A percentile compares a stretch with the other conserved stretches of the same genome.
Conservation (phyloP, 2,113 vertebrate species). For the Grus americana region DNA sequence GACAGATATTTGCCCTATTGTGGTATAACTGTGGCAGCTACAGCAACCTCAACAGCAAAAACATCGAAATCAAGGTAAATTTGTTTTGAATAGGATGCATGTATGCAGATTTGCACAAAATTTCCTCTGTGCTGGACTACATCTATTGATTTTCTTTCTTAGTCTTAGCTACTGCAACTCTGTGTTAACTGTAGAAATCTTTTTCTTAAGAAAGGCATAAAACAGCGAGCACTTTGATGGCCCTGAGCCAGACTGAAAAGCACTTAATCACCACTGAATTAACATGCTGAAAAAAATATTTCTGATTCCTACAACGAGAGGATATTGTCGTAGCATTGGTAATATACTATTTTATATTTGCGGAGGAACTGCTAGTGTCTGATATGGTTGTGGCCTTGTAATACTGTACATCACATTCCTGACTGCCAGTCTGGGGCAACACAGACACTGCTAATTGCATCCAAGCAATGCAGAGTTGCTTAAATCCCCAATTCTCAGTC, state of each 20-base stretch:
- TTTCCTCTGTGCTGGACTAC: not conserved
- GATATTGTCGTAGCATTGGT: not conserved
- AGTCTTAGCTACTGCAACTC: not conserved
- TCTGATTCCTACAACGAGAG: not conserved
- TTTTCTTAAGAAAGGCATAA: not conserved
- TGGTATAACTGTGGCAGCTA: constrained; percentile 26
- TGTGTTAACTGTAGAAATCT: not conserved
- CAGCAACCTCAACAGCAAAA: not conserved
- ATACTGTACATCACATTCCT: not conserved
- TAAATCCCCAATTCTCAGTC: not conserved
- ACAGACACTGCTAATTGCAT: not conserved
- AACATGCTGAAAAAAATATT: not conserved
- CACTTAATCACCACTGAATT: not conserved
- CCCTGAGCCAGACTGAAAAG: not conserved
- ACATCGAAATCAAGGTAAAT: not conserved
- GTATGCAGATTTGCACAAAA: constrained; percentile 8
- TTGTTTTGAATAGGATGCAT: not conserved
- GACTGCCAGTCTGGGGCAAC: not conserved
- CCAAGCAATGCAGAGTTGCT: not conserved
- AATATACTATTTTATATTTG: not conserved
- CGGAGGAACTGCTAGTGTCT: not conserved
- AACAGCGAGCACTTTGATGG: not conserved
- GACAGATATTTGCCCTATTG: constrained; percentile 21
- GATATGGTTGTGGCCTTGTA: not conserved
- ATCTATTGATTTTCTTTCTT: not conserved